These are phyloP conservation scores for Papilio polytes DNA, from an alignment of 1,140 invertebrate genomes.

Conservation along the genomic window DNA sequence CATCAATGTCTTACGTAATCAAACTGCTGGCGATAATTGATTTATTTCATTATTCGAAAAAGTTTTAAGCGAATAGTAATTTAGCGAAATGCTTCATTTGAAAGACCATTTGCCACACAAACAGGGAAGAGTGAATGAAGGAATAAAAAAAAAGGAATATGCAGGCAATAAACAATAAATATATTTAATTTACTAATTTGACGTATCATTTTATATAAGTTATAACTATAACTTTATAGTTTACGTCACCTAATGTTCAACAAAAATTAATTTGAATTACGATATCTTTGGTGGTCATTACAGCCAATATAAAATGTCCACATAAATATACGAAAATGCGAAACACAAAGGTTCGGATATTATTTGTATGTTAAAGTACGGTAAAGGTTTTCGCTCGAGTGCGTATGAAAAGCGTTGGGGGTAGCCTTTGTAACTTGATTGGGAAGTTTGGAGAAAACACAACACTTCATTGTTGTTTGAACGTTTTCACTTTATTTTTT, in stretches of 20 bases:
- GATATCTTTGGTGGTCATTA: background rate
- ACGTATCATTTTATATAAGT: background rate
- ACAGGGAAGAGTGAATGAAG: no score
- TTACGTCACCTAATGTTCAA: background rate
- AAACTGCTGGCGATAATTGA: no score
- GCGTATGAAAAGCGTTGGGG: background rate
- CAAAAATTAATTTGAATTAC: background rate
- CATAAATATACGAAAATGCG: background rate
- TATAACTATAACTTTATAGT: background rate
- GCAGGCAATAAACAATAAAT: no score
- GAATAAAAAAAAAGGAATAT: no score
- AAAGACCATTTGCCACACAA: no score
- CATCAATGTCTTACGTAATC: no score
- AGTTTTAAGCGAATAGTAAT: no score
- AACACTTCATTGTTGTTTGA: background rate
- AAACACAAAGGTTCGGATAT: slow-evolving; percentile 1
- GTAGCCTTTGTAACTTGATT: background rate
- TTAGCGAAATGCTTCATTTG: no score
- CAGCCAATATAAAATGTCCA: background rate
- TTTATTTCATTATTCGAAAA: no score
- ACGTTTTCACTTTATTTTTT: background rate
- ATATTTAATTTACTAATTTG: background rate
- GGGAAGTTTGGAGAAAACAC: background rate
- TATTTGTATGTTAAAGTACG: background rate
- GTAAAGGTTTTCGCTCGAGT: background rate